A percentile compares a stretch with the other conserved stretches of the same genome.
phyloP scores from a whole-genome alignment of 2,113 vertebrate species.

The Empidonax alnorum region DNA sequence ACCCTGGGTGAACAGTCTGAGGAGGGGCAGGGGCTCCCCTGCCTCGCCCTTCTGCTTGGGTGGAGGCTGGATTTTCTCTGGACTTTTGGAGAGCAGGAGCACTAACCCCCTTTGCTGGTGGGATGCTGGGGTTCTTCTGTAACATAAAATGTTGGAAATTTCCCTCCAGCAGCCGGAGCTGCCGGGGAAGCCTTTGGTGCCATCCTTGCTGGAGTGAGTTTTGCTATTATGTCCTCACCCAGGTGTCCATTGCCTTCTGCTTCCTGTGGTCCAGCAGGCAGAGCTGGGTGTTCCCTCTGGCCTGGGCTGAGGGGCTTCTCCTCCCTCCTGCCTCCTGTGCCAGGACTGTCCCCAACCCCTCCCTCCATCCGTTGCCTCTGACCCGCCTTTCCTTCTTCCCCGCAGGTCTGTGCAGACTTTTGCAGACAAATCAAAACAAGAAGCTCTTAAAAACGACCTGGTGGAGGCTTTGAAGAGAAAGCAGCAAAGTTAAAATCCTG shows the following conservation, averaged over 20 bases:
- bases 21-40: not conserved
- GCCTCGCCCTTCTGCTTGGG: not conserved
- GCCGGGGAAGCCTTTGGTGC: not conserved
- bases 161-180: not conserved
- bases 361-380: not conserved
- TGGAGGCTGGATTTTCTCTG: not conserved
- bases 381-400: not conserved
- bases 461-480: constrained; percentile 96
- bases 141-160: not conserved
- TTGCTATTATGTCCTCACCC: not conserved
- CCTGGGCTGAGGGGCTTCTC: constrained; percentile 23
- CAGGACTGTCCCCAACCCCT: not conserved
- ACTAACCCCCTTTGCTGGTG: not conserved
- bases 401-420: constrained; percentile 93
- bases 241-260: not conserved
- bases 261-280: not conserved
- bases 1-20: not conserved
- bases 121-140: not conserved
- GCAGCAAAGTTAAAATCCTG: constrained; percentile 84
- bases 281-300: not conserved
- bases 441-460: constrained; percentile 94
- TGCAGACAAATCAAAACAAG: constrained; percentile 94
- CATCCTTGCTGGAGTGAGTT: not conserved
- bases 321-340: not conserved
- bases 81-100: not conserved